Base-by-base conservation (phyloP, 2,113 vertebrate species). In the Phalacrocorax brasilianus region DNA sequence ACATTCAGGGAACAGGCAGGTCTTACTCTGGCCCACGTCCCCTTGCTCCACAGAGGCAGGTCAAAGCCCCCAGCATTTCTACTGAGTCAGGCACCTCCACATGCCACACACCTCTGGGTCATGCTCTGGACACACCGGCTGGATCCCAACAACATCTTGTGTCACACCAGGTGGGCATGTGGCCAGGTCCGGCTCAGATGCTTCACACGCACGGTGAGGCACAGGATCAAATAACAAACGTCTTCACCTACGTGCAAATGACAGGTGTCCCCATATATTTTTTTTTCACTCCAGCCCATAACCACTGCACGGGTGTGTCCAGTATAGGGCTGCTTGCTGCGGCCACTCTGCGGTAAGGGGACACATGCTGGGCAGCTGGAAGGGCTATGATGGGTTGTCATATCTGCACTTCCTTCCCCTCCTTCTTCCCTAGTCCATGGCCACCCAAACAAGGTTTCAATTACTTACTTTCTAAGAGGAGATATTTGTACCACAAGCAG, bases 41-140 rank as follows among this genome's bases (percentile, higher is more conserved):
- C n/a, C 6, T 65, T 66, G 40, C n/a, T 55, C n/a, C 0, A 0
- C 30, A 78, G 50, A 55, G 50, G 35, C 27, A 73, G 44, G 35
- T 40, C 40, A 50, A 61, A 79, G 35, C 11, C 15, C 32, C 10
- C 0, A 0, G 14, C 2, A 1, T 12, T 81, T 15, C 44, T 4
- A 0, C 19, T 12, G 11, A 35, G 24, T 21, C 28, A 8, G n/a
- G 24, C 32, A 59, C n/a, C 50, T 55, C 28, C 59, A 35, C 1
- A 1, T 2, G 1, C 28, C 53, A 11, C 66, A 27, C 12, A 19
- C n/a, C 32, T 26, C 55, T 14, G 44, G 44, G 35, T 55, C 32
- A 6, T 2, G 15, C 50, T 82, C 71, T 1, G 0, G 6, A 87
- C 40, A 26, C 28, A 56, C 35, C 45, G 66, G 12, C 35, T 78